Conservation (phyloP, 2,797 vertebrate species). For the Nannoperca obscura region DNA sequence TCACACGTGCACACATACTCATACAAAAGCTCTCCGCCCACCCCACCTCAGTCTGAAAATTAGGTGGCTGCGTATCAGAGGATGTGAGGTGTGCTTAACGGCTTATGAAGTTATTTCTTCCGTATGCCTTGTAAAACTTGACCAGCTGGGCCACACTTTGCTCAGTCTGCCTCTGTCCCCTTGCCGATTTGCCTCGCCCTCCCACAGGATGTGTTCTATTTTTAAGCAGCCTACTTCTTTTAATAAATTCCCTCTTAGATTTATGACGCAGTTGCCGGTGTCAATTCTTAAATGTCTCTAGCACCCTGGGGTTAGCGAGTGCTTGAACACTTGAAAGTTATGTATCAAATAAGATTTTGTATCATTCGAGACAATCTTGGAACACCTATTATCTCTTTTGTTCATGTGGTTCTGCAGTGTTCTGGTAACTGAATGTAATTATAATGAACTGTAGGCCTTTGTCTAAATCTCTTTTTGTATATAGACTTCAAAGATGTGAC, state of each 20-base stretch:
- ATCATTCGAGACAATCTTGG: slow-evolving; percentile 25
- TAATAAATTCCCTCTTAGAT: slow-evolving; percentile 81
- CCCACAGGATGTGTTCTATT: slow-evolving; percentile 84
- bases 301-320: slow-evolving; percentile 47
- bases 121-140: slow-evolving; percentile 48
- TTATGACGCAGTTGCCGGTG: slow-evolving; percentile 69
- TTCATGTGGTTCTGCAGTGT: not conserved
- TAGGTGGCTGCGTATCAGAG: slow-evolving; percentile 1
- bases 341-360: slow-evolving; percentile 15
- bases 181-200: slow-evolving; percentile 67
- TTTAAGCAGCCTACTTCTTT: slow-evolving; percentile 88
- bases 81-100: slow-evolving; percentile 40
- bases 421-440: slow-evolving; percentile 41
- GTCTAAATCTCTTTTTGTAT: slow-evolving; percentile 28
- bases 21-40: not conserved
- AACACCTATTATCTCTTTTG: slow-evolving; percentile 40
- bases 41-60: not conserved
- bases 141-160: slow-evolving; percentile 63
- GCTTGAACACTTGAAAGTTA: slow-evolving; percentile 47
- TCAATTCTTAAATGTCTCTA: slow-evolving; percentile 55
- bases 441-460: slow-evolving; percentile 24
- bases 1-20: slow-evolving; percentile 3
- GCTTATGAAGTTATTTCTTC: slow-evolving; percentile 40
- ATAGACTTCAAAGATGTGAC: slow-evolving; percentile 41
- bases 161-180: slow-evolving; percentile 69